A percentile compares a stretch with the other conserved stretches of the same genome.
phyloP scores from a whole-genome alignment of 2,797 vertebrate species.

The Chanos chanos region DNA sequence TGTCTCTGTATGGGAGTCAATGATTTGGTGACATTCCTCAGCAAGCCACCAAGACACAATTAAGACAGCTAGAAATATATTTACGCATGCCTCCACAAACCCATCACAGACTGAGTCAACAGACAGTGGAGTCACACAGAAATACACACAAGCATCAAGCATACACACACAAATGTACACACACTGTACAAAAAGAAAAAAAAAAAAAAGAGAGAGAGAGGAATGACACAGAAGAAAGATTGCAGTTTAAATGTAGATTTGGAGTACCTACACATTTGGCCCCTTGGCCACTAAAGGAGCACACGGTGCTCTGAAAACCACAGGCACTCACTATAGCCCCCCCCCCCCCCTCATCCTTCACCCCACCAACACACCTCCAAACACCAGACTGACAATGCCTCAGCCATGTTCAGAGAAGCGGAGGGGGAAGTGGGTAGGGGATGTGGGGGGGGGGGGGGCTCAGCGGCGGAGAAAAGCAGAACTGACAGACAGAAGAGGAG shows the following conservation, averaged over 20 bases:
- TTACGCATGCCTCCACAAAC: slow-evolving; percentile 16
- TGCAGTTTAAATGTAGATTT: neutral
- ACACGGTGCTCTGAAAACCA: neutral
- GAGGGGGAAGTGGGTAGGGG: neutral
- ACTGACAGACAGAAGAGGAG: slow-evolving; percentile 63
- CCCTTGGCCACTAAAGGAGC: neutral
- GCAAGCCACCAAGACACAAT: slow-evolving; percentile 22
- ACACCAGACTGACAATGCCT: slow-evolving; percentile 43
- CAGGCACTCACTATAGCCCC: neutral
- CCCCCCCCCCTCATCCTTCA: neutral
- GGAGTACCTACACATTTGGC: neutral
- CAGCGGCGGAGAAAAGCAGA: slow-evolving; percentile 54
- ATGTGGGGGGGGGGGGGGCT: slow-evolving; percentile 5
- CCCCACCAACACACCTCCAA: slow-evolving; percentile 33
- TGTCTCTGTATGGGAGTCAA: neutral
- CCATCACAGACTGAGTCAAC: slow-evolving; percentile 19
- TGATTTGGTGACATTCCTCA: slow-evolving; percentile 6
- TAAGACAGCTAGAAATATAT: slow-evolving; percentile 32
- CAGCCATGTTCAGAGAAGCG: slow-evolving; percentile 37
- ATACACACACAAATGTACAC: slow-evolving; percentile 46
- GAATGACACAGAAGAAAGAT: slow-evolving; percentile 33
- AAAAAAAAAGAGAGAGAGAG: slow-evolving; percentile 52
- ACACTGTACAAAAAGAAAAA: slow-evolving; percentile 53
- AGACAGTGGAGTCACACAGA: slow-evolving; percentile 43
- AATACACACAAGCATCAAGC: slow-evolving; percentile 24